These are phyloP conservation scores for Megaceryle torquata DNA, from an alignment of 2,113 vertebrate species.

Conservation along the genomic window DNA sequence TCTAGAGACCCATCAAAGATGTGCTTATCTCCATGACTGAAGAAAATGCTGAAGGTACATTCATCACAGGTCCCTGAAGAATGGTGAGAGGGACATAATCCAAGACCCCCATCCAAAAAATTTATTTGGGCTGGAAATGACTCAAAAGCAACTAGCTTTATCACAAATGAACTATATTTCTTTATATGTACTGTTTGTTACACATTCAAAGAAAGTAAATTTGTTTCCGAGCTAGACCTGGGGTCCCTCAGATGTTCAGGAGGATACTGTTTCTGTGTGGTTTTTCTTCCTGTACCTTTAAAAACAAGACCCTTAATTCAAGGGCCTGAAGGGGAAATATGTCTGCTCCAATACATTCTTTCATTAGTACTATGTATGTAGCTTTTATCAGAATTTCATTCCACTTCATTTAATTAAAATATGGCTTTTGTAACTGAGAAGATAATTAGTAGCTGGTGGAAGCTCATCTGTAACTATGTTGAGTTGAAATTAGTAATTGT, in stretches of 20 bases:
- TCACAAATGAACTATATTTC: neutral
- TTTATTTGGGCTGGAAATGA: neutral
- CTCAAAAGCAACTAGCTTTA: neutral
- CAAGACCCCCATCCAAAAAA: neutral
- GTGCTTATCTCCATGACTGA: neutral
- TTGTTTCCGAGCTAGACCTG: neutral
- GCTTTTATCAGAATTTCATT: constrained; percentile 20
- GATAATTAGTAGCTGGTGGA: constrained; percentile 57
- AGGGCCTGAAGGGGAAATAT: neutral
- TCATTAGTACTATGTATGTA: neutral
- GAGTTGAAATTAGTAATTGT: constrained; percentile 48
- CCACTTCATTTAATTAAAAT: constrained; percentile 48
- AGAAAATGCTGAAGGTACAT: neutral
- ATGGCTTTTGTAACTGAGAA: constrained; percentile 52
- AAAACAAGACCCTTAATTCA: neutral
- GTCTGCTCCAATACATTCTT: neutral
- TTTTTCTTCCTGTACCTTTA: neutral
- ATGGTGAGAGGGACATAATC: neutral
- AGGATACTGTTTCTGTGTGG: neutral
- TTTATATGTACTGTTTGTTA: neutral
- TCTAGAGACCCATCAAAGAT: neutral
- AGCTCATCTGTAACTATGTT: constrained; percentile 46
- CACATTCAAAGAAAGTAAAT: neutral
- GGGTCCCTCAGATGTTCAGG: neutral
- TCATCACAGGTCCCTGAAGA: neutral